Base-by-base conservation (phyloP, 2,888 invertebrate species). In the Adineta ricciae region DNA sequence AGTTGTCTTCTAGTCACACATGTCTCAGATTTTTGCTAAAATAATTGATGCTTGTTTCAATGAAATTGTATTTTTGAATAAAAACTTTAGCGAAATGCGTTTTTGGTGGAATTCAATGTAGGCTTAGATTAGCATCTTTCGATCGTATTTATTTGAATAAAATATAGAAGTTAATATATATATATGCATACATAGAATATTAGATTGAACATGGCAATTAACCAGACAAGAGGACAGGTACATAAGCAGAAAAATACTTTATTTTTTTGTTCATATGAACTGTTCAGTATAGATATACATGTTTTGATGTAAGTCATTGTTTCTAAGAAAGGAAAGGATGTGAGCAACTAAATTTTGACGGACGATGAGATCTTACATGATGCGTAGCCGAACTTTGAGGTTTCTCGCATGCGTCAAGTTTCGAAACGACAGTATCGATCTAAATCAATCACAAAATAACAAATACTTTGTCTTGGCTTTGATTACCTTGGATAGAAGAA, bases 401-500 rank as follows among this genome's bases (percentile, higher is more conserved):
- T 46, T 46, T 46, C 11, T 46, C 46, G 11, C 11, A 11, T 46
- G 5, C 46, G 11, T 46, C 46, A 46, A 46, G 46, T 46, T 46
- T 46, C 11, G 46, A 46, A 46, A 46, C 46, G 5, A 46, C 46
- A 46, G 27, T 64, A 64, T 64, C 64, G 19, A 64, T 64, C 64
- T 64, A 64, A 64, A 32, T 64, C 11, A 50, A 16, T 27, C 32
- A 1, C 32, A 27, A 11, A 24, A 56, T 32, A 16, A 16, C 19
- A 16, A 2, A n/a, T n/a, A n/a, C 9, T 50, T 16, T 16, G 19
- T 50, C 19, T 46, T 32, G 11, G 27, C 27, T 64, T 64, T 21
- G 5, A 27, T 32, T 86, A 84, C 86, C 54, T 83, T 38, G 14
- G n/a, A 87, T 16, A 90, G 89, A 84, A 90, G 89, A 83, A 87